A percentile compares a stretch with the other conserved stretches of the same genome.
Evolutionary conservation across 30 jellyfish, hydroid and myxozoan genomes (phyloP).

Genomic region (Euphysa ruthae): DNA sequence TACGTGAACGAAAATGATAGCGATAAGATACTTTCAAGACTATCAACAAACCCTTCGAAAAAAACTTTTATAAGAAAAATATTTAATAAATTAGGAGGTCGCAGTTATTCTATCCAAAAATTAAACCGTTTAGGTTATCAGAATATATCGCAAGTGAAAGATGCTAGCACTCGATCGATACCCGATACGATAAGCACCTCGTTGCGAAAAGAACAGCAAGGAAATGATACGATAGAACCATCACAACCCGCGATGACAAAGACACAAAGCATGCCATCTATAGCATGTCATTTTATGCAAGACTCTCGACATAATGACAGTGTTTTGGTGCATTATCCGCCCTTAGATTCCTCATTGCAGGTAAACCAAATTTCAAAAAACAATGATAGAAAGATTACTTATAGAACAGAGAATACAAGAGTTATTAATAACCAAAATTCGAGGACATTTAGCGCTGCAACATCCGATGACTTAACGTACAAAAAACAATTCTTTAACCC

Average conservation of each 20-base stretch:
- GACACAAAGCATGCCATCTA: slow-evolving; percentile 15
- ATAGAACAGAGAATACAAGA: too few relatives aligned
- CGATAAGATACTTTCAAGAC: slow-evolving; percentile 3
- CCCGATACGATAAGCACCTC: slow-evolving; percentile 15
- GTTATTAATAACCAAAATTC: background rate
- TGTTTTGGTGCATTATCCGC: background rate
- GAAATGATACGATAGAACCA: too few relatives aligned
- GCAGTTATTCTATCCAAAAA: background rate
- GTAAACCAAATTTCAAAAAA: too few relatives aligned
- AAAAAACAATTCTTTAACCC: too few relatives aligned
- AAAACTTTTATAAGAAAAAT: slow-evolving; percentile 9
- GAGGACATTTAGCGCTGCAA: too few relatives aligned
- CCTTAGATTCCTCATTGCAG: too few relatives aligned
- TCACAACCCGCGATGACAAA: background rate
- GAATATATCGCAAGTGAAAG: background rate
- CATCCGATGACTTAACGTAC: too few relatives aligned
- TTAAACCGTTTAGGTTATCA: background rate
- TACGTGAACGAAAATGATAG: slow-evolving; percentile 1
- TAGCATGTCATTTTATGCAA: background rate
- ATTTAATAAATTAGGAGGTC: background rate
- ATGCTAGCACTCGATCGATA: slow-evolving; percentile 15
- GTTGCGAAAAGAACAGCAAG: background rate
- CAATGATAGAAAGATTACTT: background rate
- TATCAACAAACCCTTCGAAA: background rate
- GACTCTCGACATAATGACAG: background rate